Percentiles rank a stretch among this genome's conserved stretches.
These are phyloP conservation scores for Coregonus clupeaformis DNA, from an alignment of 2,113 vertebrate genomes.

Conservation along the genomic window DNA sequence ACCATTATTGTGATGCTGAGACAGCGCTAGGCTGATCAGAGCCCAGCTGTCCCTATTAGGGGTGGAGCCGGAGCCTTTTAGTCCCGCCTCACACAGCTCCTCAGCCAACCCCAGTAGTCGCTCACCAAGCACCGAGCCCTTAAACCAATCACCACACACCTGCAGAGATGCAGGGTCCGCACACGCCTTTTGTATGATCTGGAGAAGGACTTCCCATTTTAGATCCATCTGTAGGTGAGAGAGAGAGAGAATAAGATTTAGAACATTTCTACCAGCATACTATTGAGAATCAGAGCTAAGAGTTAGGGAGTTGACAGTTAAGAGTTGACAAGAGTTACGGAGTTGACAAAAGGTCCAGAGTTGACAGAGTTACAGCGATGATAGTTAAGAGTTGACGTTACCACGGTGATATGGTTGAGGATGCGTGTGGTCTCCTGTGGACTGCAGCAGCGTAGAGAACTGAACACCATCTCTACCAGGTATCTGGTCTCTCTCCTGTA, in stretches of 20 bases:
- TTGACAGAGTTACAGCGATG: background rate
- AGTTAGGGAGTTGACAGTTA: too few species aligned
- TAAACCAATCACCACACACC: constrained; percentile 84
- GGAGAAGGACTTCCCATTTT: constrained; percentile 82
- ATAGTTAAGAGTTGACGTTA: constrained; percentile 47
- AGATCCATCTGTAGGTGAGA: constrained; percentile 79
- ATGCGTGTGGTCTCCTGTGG: constrained; percentile 78
- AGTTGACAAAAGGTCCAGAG: too few species aligned
- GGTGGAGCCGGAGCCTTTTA: constrained; percentile 50
- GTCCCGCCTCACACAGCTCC: constrained; percentile 78
- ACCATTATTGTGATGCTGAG: constrained; percentile 60
- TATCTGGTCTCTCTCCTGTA: constrained; percentile 71
- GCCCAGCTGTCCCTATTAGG: constrained; percentile 78
- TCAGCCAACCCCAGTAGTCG: constrained; percentile 80
- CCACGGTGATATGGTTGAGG: constrained; percentile 84
- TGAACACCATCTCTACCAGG: constrained; percentile 92
- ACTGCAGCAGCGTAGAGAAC: constrained; percentile 83
- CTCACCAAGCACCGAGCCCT: constrained; percentile 85
- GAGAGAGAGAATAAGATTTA: background rate
- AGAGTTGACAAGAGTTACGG: too few species aligned
- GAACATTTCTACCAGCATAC: too few species aligned
- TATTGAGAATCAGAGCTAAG: too few species aligned
- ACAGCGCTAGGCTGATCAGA: constrained; percentile 87
- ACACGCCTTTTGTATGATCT: constrained; percentile 90
- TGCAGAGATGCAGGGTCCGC: constrained; percentile 72